phyloP scores from a whole-genome alignment of 2,888 invertebrate species.

The Mythimna ferrago region DNA sequence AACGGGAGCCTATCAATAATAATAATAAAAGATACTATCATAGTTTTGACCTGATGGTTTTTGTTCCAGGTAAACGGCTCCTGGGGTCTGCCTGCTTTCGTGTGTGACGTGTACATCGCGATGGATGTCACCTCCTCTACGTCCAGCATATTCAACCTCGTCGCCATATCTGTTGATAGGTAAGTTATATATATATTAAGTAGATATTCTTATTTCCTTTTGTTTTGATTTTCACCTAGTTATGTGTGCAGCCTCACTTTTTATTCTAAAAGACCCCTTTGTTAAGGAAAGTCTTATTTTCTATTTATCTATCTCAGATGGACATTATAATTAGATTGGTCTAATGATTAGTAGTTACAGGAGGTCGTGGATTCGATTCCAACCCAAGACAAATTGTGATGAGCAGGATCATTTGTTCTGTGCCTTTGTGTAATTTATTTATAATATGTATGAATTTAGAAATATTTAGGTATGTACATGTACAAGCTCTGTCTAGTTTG shows the following conservation, averaged over 20 bases:
- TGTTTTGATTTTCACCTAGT: too few relatives aligned
- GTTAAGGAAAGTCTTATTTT: background rate
- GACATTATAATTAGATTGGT: background rate
- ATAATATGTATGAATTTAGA: too few relatives aligned
- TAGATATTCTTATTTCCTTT: too few relatives aligned
- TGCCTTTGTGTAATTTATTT: too few relatives aligned
- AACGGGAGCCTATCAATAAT: too few relatives aligned
- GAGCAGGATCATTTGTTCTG: too few relatives aligned
- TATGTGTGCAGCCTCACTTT: background rate
- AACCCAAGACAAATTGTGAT: too few relatives aligned
- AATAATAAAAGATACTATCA: background rate
- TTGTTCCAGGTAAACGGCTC: constrained; percentile 94
- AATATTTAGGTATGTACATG: too few relatives aligned
- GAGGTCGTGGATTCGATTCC: too few relatives aligned
- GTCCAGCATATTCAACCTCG: constrained; percentile 99
- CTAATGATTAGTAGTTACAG: too few relatives aligned
- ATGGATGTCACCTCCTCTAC: constrained; percentile 99
- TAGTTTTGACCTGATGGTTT: background rate
- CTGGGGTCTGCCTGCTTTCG: constrained; percentile 97
- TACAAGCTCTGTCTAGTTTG: too few relatives aligned
- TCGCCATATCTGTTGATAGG: constrained; percentile 99
- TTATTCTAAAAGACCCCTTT: background rate
- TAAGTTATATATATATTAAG: constrained; percentile 82
- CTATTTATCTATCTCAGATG: background rate
- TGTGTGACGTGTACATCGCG: constrained; percentile 99